Base-by-base conservation (phyloP, 2,113 vertebrate genomes). In the Syngnathus scovelli region DNA sequence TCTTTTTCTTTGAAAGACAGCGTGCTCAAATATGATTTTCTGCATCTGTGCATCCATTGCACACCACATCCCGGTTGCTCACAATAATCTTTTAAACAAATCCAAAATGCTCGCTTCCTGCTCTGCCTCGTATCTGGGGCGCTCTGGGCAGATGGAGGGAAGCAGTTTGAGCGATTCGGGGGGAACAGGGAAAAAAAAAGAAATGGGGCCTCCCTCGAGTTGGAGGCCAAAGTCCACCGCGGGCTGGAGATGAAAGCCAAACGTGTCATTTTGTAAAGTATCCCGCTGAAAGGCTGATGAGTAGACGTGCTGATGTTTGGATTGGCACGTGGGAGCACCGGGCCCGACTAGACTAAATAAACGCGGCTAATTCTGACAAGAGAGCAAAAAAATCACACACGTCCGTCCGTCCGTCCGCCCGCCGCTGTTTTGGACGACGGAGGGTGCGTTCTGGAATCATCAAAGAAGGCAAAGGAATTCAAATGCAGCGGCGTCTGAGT, bases 131-230 rank as follows among this genome's bases (percentile, higher is more conserved):
- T 83, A 86, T 87, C 88, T 86, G 74, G 71, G 59, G 81, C 48
- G 70, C 86, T 90, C 90, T 89, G 84, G 89, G 86, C 85, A 84
- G 80, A 74, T n/a, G 43, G 61, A 74, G 75, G 77, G 73, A 84
- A 80, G 79, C 79, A 74, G 82, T 78, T 85, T 85, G 64, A 70
- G 82, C 86, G 87, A 79, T 68, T 82, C 83, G 81, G 85, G 27
- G 77, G 41, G 41, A 43, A 43, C 72, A 88, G 5, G 7, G 10
- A 21, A 51, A 9, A 51, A n/a, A 8, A 9, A 16, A 46, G 5
- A 16, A 48, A 48, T 16, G 6, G 5, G 16, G 5, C 16, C 44
- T 9, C 18, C 19, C 49, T 9, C 3, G 80, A 74, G 78, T 89
- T 81, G 72, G 84, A 83, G 73, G 61, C 67, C 70, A 78, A 74